These are phyloP conservation scores for Nesidiocoris tenuis DNA, from an alignment of 2,888 invertebrate genomes.

Conservation along the genomic window DNA sequence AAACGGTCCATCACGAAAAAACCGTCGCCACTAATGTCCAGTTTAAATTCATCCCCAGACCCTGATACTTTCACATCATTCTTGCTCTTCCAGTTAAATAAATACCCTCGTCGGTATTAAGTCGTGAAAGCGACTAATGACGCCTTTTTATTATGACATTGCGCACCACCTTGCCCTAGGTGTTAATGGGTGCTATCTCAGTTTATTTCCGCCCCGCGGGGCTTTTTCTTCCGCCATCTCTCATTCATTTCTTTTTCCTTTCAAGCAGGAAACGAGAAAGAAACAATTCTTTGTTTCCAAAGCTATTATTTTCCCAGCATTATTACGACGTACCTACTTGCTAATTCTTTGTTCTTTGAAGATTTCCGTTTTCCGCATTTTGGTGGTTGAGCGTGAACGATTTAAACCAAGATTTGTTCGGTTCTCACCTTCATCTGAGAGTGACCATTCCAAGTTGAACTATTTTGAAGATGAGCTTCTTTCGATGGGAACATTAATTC, in stretches of 20 bases:
- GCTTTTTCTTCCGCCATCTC: not conserved
- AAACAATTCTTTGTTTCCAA: not conserved
- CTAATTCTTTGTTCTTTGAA: too few species aligned
- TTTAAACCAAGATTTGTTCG: too few species aligned
- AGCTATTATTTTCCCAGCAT: too few species aligned
- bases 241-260: not conserved
- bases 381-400: too few species aligned
- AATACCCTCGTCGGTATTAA: not conserved
- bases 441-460: too few species aligned
- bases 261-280: too few species aligned
- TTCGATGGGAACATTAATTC: too few species aligned
- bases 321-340: too few species aligned
- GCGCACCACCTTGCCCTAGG: not conserved
- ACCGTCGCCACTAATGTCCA: not conserved
- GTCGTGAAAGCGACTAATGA: not conserved
- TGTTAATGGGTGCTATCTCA: not conserved
- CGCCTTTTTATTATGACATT: not conserved
- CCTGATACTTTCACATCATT: not conserved
- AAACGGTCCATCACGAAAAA: too few species aligned
- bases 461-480: too few species aligned
- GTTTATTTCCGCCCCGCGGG: not conserved
- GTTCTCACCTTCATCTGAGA: too few species aligned
- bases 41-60: not conserved
- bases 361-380: too few species aligned
- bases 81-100: not conserved